Percentiles rank a stretch among this genome's conserved stretches.
phyloP scores from a whole-genome alignment of 2,797 vertebrate species.

The Phyllotis vaccarum region DNA sequence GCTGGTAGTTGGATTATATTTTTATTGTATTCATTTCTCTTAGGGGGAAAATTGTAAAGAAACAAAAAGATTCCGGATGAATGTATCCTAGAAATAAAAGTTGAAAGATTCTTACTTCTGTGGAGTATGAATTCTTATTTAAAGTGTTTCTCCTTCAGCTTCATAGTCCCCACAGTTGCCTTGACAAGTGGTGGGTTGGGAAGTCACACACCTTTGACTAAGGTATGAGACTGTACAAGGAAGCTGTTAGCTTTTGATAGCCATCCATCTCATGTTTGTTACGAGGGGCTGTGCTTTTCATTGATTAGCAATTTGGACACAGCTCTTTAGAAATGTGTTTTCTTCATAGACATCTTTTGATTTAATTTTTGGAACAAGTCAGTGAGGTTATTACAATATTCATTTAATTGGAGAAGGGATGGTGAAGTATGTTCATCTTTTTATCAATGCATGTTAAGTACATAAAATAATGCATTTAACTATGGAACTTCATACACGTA shows the following conservation, averaged over 20 bases:
- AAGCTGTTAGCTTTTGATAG: background rate
- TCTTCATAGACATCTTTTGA: background rate
- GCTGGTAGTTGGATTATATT: constrained; percentile 84
- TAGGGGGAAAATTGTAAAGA: constrained; percentile 84
- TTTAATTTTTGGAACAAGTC: constrained; percentile 51
- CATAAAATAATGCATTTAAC: background rate
- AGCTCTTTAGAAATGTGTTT: constrained; percentile 22
- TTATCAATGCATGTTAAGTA: background rate
- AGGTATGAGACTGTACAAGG: background rate
- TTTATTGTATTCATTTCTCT: constrained; percentile 85
- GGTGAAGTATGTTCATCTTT: background rate
- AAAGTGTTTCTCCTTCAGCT: constrained; percentile 66
- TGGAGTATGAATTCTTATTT: constrained; percentile 84
- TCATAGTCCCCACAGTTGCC: constrained; percentile 41
- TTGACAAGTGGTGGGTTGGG: constrained; percentile 43
- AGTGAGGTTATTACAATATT: background rate
- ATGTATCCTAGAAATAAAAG: constrained; percentile 85
- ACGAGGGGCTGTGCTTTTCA: background rate
- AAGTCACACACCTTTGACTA: constrained; percentile 17
- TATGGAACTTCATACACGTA: background rate
- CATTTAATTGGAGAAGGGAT: background rate
- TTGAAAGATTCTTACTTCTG: constrained; percentile 84
- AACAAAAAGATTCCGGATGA: constrained; percentile 82
- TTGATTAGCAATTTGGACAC: background rate
- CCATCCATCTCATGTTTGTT: background rate